These are phyloP conservation scores for Apodemus sylvaticus DNA, from an alignment of 2,113 vertebrate genomes.

Conservation along the genomic window DNA sequence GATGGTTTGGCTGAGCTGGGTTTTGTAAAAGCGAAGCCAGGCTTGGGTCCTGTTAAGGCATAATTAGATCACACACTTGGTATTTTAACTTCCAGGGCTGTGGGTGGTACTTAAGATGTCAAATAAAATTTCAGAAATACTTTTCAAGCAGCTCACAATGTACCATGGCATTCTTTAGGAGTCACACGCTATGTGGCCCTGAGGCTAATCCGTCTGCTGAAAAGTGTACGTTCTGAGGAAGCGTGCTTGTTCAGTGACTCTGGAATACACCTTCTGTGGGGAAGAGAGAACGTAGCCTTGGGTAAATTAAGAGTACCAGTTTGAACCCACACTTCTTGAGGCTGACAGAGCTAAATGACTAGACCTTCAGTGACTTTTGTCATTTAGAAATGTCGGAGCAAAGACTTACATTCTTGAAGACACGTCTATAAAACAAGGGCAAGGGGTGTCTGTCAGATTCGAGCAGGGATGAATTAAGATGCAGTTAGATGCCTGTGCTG, in stretches of 20 bases:
- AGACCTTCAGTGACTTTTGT: neutral
- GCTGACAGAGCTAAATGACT: neutral
- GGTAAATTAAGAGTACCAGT: neutral
- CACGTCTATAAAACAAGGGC: neutral
- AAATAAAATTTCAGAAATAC: conserved; percentile 65
- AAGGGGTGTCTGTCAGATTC: neutral
- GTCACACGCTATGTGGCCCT: conserved; percentile 27
- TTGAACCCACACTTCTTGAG: neutral
- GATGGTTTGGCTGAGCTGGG: neutral
- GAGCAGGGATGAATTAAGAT: neutral
- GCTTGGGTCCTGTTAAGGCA: neutral
- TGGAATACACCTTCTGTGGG: conserved; percentile 21
- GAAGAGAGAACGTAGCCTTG: conserved; percentile 26
- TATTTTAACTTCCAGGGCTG: conserved; percentile 49
- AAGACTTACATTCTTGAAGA: neutral
- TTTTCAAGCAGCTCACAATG: conserved; percentile 60
- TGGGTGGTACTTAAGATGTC: conserved; percentile 56
- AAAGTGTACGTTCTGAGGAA: conserved; percentile 44
- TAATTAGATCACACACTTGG: conserved; percentile 27
- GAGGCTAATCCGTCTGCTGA: conserved; percentile 45
- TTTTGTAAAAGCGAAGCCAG: conserved; percentile 36
- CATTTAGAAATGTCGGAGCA: neutral
- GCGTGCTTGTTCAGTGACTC: conserved; percentile 28
- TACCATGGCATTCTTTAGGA: conserved; percentile 61
- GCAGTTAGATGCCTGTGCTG: neutral